Evolutionary conservation across 2,113 vertebrate genomes (phyloP).

Genomic region (Bubo scandiacus): DNA sequence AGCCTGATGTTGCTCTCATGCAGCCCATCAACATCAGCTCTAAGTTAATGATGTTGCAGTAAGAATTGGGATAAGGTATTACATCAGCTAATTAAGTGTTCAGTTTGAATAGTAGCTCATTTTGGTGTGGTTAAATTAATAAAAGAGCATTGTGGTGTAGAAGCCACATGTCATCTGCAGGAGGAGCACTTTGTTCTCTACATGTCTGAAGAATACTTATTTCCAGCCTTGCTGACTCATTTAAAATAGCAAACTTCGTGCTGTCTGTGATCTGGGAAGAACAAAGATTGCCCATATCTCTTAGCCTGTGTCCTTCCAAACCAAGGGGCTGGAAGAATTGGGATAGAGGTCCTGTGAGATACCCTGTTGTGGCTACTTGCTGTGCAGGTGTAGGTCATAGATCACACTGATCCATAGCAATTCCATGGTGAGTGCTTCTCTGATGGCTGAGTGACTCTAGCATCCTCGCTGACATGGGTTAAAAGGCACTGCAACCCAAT

Average conservation of each 20-base stretch:
- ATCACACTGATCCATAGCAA: not conserved
- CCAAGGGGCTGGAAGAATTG: not conserved
- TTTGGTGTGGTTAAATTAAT: not conserved
- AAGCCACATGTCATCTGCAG: not conserved
- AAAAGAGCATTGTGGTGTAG: not conserved
- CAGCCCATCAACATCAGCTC: not conserved
- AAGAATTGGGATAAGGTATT: not conserved
- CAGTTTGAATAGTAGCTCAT: not conserved
- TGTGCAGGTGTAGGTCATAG: fast-evolving
- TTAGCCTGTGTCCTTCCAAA: not conserved
- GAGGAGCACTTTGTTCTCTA: not conserved
- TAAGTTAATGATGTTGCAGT: not conserved
- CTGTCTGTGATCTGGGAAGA: not conserved
- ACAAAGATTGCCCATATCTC: not conserved
- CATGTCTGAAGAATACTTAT: not conserved
- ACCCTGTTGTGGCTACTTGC: not conserved
- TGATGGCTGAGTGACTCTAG: not conserved
- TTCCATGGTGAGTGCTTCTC: not conserved
- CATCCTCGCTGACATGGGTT: not conserved
- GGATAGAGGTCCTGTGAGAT: not conserved
- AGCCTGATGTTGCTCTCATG: not conserved
- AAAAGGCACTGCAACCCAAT: not conserved
- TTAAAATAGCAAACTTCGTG: not conserved
- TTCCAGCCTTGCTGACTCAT: not conserved
- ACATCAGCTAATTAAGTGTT: not conserved